Percentiles rank a stretch among this genome's conserved stretches.
phyloP scores from a whole-genome alignment of 2,888 invertebrate genomes.

The Scaptomyza cyrtandrae region DNA sequence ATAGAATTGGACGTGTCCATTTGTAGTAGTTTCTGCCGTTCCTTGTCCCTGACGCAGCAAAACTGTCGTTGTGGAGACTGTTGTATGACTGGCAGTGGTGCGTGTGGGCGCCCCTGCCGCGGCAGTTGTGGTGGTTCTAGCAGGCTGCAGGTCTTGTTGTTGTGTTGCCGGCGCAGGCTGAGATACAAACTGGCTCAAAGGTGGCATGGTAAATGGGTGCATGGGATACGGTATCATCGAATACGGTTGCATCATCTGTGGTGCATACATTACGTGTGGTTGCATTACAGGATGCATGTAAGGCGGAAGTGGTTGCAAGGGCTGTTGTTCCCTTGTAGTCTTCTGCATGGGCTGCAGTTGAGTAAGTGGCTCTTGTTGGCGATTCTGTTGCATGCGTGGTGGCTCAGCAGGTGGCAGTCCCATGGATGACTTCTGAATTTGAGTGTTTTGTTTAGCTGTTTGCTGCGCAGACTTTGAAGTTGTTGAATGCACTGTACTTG shows the following conservation, averaged over 20 bases:
- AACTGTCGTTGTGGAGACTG: conserved; percentile 34
- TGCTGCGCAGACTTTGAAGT: not conserved
- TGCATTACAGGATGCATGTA: conserved; percentile 13
- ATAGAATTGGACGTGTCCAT: conserved; percentile 83
- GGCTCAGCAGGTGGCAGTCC: conserved; percentile 4
- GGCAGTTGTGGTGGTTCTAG: not conserved
- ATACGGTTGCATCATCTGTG: conserved; percentile 34
- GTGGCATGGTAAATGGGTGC: conserved; percentile 33
- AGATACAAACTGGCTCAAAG: conserved; percentile 15
- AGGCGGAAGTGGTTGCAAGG: conserved; percentile 21
- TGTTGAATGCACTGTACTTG: not conserved
- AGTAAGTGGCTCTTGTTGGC: conserved; percentile 6
- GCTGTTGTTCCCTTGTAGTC: conserved; percentile 8
- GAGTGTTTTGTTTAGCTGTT: conserved; percentile 18
- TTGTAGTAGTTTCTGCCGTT: conserved; percentile 1
- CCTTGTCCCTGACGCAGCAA: conserved; percentile 22
- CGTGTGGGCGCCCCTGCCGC: conserved; percentile 13
- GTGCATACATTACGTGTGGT: conserved; percentile 21
- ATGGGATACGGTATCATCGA: conserved; percentile 42
- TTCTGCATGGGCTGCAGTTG: conserved; percentile 14
- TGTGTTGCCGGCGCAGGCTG: conserved; percentile 3
- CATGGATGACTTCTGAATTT: not conserved
- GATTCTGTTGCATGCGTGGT: conserved; percentile 9
- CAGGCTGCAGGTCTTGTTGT: not conserved
- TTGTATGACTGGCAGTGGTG: conserved; percentile 30